Conservation (phyloP, 2,113 vertebrate genomes). For the Pagrus major region DNA sequence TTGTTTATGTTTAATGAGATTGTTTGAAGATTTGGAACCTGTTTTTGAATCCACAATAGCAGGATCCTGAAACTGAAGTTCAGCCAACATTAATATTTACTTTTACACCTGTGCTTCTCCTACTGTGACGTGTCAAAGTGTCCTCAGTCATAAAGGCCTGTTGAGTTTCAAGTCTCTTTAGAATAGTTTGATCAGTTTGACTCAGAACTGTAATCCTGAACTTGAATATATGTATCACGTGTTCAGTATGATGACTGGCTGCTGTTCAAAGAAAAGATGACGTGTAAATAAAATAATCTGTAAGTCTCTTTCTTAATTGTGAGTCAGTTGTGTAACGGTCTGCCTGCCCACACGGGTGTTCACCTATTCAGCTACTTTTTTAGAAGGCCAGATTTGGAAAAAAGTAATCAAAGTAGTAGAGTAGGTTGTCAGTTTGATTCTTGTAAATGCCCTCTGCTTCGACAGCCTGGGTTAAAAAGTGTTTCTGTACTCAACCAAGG, state of each 20-base stretch:
- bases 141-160: not conserved
- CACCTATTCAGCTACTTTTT: too few relatives aligned
- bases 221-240: constrained; percentile 9
- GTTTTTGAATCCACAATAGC: too few relatives aligned
- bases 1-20: too few relatives aligned
- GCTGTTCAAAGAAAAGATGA: not conserved
- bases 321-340: not conserved
- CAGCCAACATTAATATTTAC: not conserved
- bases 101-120: not conserved
- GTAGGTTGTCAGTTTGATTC: too few relatives aligned
- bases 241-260: not conserved
- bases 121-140: not conserved
- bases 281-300: constrained; percentile 7
- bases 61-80: constrained; percentile 2
- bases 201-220: constrained; percentile 1
- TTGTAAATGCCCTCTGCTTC: too few relatives aligned
- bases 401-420: too few relatives aligned
- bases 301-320: not conserved
- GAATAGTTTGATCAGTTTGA: constrained; percentile 7
- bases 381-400: too few relatives aligned
- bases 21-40: too few relatives aligned
- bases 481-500: too few relatives aligned
- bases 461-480: too few relatives aligned
- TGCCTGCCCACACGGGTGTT: not conserved
- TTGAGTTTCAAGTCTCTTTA: not conserved